Percentiles rank a stretch among this genome's conserved stretches.
Evolutionary conservation across 2,797 vertebrate genomes (phyloP).

Genomic region (Sciaenops ocellatus): DNA sequence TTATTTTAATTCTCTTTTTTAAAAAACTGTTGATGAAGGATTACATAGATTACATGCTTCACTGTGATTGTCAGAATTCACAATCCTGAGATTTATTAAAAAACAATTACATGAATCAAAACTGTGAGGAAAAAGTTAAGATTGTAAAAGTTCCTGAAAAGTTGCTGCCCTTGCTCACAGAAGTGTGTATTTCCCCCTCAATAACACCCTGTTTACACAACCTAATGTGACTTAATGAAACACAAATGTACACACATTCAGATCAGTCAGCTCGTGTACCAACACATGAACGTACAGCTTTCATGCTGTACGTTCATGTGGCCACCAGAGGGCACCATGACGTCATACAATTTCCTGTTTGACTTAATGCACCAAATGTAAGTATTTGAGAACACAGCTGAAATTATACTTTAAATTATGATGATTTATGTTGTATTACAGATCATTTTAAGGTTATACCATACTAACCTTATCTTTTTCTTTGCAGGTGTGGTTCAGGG

Average conservation of each 20-base stretch:
- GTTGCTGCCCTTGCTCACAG: neutral
- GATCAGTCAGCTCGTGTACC: neutral
- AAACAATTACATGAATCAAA: neutral
- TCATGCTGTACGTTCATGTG: neutral
- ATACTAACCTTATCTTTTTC: neutral
- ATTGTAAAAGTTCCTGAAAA: neutral
- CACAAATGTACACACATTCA: neutral
- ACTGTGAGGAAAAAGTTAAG: neutral
- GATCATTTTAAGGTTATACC: neutral
- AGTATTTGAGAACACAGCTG: too few relatives aligned
- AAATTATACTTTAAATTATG: neutral
- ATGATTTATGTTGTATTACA: neutral
- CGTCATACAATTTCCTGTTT: constrained; percentile 10
- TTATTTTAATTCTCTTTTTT: neutral
- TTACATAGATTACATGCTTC: neutral
- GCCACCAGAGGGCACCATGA: constrained; percentile 78
- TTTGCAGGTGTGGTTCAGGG: constrained; percentile 94
- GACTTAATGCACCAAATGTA: neutral
- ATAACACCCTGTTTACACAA: neutral
- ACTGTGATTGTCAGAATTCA: neutral
- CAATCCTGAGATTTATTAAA: neutral
- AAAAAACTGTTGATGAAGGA: neutral
- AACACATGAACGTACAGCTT: constrained; percentile 1
- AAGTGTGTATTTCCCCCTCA: neutral
- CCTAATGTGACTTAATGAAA: neutral